Evolutionary conservation across 2,797 vertebrate species (phyloP).

Genomic region (Avahi laniger): DNA sequence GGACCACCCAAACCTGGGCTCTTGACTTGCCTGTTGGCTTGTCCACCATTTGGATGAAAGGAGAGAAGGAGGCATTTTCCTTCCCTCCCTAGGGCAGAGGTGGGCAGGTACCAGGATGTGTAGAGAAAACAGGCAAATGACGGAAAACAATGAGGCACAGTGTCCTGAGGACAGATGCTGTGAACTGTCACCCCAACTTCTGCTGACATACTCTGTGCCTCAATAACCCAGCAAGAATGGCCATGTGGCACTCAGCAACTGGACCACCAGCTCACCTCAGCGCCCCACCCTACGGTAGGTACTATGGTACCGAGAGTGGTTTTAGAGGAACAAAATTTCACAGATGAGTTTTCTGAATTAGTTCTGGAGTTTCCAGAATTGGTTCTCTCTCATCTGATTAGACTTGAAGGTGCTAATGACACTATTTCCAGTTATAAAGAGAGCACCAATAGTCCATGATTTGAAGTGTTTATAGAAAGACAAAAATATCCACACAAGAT

Average conservation of each 20-base stretch:
- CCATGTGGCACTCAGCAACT: background rate
- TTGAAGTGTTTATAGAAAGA: background rate
- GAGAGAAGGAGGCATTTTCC: background rate
- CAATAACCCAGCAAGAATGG: background rate
- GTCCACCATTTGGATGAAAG: background rate
- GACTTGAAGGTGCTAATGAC: background rate
- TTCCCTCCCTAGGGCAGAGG: background rate
- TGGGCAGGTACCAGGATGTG: background rate
- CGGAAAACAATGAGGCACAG: too few relatives aligned
- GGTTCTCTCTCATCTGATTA: background rate
- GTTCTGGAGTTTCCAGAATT: background rate
- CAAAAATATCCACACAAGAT: too few relatives aligned
- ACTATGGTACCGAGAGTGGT: background rate
- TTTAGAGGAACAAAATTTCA: background rate
- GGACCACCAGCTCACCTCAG: background rate
- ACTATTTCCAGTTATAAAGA: background rate
- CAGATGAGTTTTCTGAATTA: background rate
- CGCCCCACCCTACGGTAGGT: fast-evolving
- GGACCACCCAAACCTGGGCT: too few relatives aligned
- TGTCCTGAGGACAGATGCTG: background rate
- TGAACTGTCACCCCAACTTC: background rate
- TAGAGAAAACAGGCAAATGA: background rate
- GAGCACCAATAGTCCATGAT: background rate
- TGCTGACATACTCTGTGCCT: background rate
- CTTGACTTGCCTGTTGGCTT: background rate